phyloP scores from a whole-genome alignment of 2,113 vertebrate species.

The Coturnix japonica region DNA sequence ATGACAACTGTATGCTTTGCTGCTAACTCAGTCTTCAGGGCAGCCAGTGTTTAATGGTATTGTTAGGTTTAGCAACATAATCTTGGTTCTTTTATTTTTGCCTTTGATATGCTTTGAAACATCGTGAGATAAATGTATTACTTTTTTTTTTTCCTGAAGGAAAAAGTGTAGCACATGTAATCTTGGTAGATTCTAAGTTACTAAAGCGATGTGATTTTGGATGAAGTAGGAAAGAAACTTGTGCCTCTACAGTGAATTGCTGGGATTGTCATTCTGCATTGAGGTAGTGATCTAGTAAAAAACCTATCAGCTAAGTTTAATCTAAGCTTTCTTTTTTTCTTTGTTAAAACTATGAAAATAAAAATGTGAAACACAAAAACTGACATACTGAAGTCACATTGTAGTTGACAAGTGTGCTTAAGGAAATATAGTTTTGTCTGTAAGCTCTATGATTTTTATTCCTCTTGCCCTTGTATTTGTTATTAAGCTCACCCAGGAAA shows the following conservation, averaged over 20 bases:
- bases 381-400: not conserved
- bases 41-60: slow-evolving; percentile 12
- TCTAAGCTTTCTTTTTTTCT: not conserved
- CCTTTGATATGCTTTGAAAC: not conserved
- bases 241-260: not conserved
- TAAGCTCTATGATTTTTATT: not conserved
- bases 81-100: not conserved
- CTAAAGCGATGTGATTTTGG: not conserved
- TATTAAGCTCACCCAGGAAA: not conserved
- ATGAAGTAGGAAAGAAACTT: not conserved
- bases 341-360: not conserved
- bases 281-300: not conserved
- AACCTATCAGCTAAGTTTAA: not conserved
- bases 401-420: not conserved
- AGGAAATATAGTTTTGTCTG: not conserved
- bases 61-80: not conserved
- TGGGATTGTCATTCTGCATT: not conserved
- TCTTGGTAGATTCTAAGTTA: not conserved
- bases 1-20: slow-evolving; percentile 77
- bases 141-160: not conserved
- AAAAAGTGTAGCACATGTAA: not conserved
- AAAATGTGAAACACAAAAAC: not conserved
- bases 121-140: not conserved
- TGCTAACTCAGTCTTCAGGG: slow-evolving; percentile 55
- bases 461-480: not conserved